Evolutionary conservation across 2,113 vertebrate species (phyloP), one percentile per base, ranked within the genome.

Genomic region (Ahaetulla prasina): DNA sequence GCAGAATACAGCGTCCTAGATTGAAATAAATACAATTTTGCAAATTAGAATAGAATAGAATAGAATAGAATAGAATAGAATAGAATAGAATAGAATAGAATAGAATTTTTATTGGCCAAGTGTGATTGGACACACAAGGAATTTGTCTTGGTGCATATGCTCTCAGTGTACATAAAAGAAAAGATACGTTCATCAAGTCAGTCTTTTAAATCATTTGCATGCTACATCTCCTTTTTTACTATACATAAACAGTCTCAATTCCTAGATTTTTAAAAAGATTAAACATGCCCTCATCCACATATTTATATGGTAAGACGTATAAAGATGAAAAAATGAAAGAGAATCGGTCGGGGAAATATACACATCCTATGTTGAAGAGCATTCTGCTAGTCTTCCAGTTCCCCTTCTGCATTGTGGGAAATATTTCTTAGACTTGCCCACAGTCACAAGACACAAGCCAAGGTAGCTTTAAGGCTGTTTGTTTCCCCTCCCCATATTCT

Each of bases 1-100:
- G 99, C 98, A 49, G 99, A 99, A 97, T 99, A 99, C 95, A 99
- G 95, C 1, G 99, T 99, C 97, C 99, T 99, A 94, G 80, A n/a
- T n/a, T 54, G 68, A 97, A 95, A 93, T 45, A 97, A 93, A 97
- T 95, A 91, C 16, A 45, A 84, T 25, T 53, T 2, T 85, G 92
- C 55, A 90, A 10, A 53, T 55, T 74, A 85, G n/a, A n/a, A n/a
- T n/a, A n/a, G n/a, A n/a, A n/a, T n/a, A n/a, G n/a, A n/a, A n/a
- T n/a, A n/a, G n/a, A n/a, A n/a, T n/a, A n/a, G n/a, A n/a, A n/a
- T n/a, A n/a, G n/a, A n/a, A n/a, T n/a, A n/a, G n/a, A n/a, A n/a
- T n/a, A n/a, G n/a, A n/a, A n/a, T n/a, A n/a, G n/a, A n/a, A n/a
- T n/a, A n/a, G n/a, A n/a, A n/a, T n/a, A n/a, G n/a, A n/a, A n/a